phyloP scores from a whole-genome alignment of 2,888 invertebrate species.

The Brachyptera risi region DNA sequence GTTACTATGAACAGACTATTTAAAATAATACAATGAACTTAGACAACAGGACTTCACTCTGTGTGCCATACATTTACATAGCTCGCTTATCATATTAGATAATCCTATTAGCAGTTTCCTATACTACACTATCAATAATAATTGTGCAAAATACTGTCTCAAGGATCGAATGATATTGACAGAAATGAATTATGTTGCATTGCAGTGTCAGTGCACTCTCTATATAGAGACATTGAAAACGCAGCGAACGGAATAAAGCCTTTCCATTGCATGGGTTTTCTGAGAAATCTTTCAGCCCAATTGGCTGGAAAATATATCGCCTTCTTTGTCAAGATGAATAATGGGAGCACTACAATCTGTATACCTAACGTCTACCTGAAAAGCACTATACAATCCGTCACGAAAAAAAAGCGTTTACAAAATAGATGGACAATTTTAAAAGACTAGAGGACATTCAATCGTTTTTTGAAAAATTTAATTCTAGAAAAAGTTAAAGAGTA shows the following conservation, averaged over 20 bases:
- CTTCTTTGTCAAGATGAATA: constrained; percentile 12
- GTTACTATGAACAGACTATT: no score
- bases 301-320: constrained; percentile 12
- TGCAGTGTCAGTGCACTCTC: constrained; percentile 1
- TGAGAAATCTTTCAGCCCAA: constrained; percentile 11
- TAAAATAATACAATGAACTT: no score
- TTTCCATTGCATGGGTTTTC: neutral
- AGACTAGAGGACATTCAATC: no score
- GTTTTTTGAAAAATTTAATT: no score
- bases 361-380: neutral
- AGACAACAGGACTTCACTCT: no score
- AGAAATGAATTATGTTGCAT: neutral
- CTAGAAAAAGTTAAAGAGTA: no score
- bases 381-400: neutral
- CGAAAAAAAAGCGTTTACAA: neutral
- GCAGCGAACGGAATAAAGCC: neutral
- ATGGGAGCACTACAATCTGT: neutral
- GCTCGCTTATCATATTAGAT: no score
- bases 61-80: no score
- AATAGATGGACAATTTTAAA: no score
- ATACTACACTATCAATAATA: neutral
- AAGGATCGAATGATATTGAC: neutral
- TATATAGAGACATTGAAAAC: neutral
- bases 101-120: no score
- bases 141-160: neutral